A percentile compares a stretch with the other conserved stretches of the same genome.
phyloP scores from a whole-genome alignment of 2,797 vertebrate genomes.

The Macrochelys suwanniensis region DNA sequence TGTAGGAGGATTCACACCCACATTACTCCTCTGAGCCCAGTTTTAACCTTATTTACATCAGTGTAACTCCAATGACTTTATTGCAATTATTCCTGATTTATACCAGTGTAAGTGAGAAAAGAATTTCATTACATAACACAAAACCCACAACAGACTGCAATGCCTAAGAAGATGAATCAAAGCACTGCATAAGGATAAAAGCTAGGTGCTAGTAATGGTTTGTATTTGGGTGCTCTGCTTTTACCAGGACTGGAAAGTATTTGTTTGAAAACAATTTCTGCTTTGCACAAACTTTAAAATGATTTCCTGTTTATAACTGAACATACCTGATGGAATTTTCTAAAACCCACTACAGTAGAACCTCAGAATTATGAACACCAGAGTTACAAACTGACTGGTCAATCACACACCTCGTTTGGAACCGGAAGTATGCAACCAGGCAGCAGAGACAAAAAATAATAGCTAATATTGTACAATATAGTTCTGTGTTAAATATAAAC shows the following conservation, averaged over 20 bases:
- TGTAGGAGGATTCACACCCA: background rate
- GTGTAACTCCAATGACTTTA: background rate
- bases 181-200: background rate
- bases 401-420: too few relatives aligned
- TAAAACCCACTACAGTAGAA: background rate
- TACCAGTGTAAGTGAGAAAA: background rate
- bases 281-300: background rate
- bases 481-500: too few relatives aligned
- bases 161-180: background rate
- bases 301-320: background rate
- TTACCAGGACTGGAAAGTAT: background rate
- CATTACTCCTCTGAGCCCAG: too few relatives aligned
- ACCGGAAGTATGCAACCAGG: too few relatives aligned
- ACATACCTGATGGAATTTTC: background rate
- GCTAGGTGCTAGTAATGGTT: background rate
- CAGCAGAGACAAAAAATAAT: too few relatives aligned
- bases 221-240: background rate
- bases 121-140: background rate
- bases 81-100: background rate
- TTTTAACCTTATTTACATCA: background rate
- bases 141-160: background rate
- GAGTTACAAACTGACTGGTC: too few relatives aligned
- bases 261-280: background rate
- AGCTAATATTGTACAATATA: too few relatives aligned
- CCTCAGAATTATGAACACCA: too few relatives aligned